Base-by-base conservation (phyloP, 2,797 vertebrate genomes). In the Micropoecilia bifurca region DNA sequence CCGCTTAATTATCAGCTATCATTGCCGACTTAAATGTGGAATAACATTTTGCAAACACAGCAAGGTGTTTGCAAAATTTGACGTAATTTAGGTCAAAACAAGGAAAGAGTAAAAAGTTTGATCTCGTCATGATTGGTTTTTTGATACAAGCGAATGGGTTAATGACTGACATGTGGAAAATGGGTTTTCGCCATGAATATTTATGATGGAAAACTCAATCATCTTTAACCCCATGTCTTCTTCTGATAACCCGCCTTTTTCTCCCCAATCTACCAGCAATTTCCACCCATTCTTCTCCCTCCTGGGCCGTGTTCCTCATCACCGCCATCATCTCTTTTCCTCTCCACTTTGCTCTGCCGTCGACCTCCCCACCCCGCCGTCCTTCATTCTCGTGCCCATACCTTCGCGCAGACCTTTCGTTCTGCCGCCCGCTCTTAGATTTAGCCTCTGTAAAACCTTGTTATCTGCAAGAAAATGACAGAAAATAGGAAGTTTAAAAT, bases 401-500 rank as follows among this genome's bases (percentile, higher is more conserved):
- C 66, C 83, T 78, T 86, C 81, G 79, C 76, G 61, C 81, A 48
- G 89, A 82, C 87, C 88, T 85, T 74, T 55, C 59, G 16, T 86
- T 86, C 83, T 85, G 80, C 74, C 75, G 68, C 81, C 80, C 85
- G 83, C 39, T 28, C 84, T 86, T 83, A 45, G 36, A 80, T 85
- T 86, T 78, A 80, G 71, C 83, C 9, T 25, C 88, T 71, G 82
- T 80, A 69, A 84, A 93, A 76, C 61, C 74, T 87, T 89, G 85
- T 89, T 88, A 92, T 90, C 84, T 86, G 78, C 69, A 63, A 83
- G 79, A 85, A 78, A 85, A 59, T 22, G 76, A 79, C 33, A 73
- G 71, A 71, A 30, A 57, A 81, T 57, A 75, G 80, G 83, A 75
- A 69, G 77, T 71, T 61, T 53, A 63, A 79, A 69, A 48, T 43